phyloP scores from a whole-genome alignment of 2,113 vertebrate genomes.

The Cairina moschata region DNA sequence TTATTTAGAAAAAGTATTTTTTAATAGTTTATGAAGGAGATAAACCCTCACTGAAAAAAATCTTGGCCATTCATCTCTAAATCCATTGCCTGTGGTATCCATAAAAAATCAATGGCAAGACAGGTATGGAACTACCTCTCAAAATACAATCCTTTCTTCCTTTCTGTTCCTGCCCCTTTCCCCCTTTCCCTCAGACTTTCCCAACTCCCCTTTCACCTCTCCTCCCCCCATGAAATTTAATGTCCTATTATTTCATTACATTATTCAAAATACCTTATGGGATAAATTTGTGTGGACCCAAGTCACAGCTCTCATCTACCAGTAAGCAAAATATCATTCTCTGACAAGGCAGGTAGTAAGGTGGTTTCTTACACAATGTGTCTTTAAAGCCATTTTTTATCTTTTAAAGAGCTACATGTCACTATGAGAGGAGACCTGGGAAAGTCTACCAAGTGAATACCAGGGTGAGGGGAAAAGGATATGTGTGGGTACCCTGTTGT shows the following conservation, averaged over 20 bases:
- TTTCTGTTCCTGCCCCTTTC: neutral
- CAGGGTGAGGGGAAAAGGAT: neutral
- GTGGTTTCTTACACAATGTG: neutral
- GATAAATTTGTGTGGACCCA: neutral
- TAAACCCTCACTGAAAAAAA: neutral
- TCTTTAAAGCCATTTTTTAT: neutral
- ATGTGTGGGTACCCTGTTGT: neutral
- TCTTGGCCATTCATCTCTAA: neutral
- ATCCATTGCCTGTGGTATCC: neutral
- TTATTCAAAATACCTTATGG: neutral
- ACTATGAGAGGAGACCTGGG: neutral
- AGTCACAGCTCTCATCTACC: neutral
- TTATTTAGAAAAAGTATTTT: neutral
- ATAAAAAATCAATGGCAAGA: neutral
- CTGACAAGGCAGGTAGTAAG: neutral
- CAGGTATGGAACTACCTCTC: neutral
- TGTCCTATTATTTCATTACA: neutral
- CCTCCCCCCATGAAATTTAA: neutral
- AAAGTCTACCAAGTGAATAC: neutral
- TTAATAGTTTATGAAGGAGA: neutral
- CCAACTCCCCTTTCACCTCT: too few relatives aligned
- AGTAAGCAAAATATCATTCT: neutral
- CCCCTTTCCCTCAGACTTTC: neutral
- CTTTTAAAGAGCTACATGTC: neutral
- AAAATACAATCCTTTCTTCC: neutral